These are phyloP conservation scores for Trichopoda pennipes DNA, from an alignment of 2,888 invertebrate species.

Conservation along the genomic window DNA sequence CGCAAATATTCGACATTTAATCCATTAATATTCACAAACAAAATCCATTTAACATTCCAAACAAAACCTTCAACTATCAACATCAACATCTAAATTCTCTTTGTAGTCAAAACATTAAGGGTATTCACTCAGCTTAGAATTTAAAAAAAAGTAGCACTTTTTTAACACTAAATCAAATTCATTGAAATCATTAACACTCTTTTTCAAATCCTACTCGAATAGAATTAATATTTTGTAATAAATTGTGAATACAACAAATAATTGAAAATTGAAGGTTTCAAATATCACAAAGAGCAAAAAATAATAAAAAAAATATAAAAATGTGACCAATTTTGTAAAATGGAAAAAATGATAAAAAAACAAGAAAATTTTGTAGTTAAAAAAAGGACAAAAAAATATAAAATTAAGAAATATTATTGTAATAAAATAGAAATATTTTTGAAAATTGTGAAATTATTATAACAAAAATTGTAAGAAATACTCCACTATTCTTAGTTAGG, in stretches of 20 bases:
- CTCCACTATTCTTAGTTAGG: too few relatives aligned
- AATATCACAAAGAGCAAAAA: conserved; percentile 34
- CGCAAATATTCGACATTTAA: not conserved
- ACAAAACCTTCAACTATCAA: conserved; percentile 38
- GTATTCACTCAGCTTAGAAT: conserved; percentile 31
- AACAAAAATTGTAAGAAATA: too few relatives aligned
- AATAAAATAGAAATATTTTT: conserved; percentile 5
- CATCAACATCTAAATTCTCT: conserved; percentile 19
- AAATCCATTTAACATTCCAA: not conserved
- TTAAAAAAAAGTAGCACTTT: not conserved
- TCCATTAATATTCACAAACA: not conserved
- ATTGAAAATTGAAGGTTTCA: conserved; percentile 64
- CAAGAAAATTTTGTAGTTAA: conserved; percentile 17
- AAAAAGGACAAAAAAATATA: conserved; percentile 11
- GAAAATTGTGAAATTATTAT: conserved; percentile 1
- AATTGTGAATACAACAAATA: conserved; percentile 51
- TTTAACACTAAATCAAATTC: conserved; percentile 5
- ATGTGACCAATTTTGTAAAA: conserved; percentile 49
- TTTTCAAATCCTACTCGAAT: conserved; percentile 16
- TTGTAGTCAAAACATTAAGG: conserved; percentile 34
- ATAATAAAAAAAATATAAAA: conserved; percentile 20
- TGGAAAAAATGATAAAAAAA: conserved; percentile 1
- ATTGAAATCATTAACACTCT: not conserved
- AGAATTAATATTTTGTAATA: conserved; percentile 19
- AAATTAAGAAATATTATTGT: not conserved